Evolutionary conservation across 1,140 invertebrate species (phyloP).

Genomic region (Drosophila grimshawi): DNA sequence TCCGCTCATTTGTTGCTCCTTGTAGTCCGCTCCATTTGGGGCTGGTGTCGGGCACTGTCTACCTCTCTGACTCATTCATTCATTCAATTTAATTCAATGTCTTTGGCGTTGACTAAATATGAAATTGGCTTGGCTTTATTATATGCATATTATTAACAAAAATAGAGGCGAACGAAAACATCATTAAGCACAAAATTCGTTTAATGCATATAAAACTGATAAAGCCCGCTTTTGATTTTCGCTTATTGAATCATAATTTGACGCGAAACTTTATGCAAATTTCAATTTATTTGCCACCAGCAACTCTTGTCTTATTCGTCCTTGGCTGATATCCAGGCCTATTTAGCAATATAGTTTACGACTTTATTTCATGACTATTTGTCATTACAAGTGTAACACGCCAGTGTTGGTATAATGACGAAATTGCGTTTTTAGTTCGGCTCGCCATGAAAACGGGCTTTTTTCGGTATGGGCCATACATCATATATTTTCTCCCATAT

Average conservation of each 20-base stretch:
- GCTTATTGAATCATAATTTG: constrained; percentile 74
- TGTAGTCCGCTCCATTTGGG: constrained; percentile 8
- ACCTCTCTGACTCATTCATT: constrained; percentile 54
- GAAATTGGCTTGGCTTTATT: constrained; percentile 74
- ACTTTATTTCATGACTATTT: constrained; percentile 79
- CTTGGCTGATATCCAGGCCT: constrained; percentile 20
- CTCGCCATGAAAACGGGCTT: constrained; percentile 16
- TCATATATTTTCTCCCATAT: constrained; percentile 68
- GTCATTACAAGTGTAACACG: constrained; percentile 77
- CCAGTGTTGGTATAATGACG: constrained; percentile 72
- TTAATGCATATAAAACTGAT: constrained; percentile 36
- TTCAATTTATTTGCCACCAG: constrained; percentile 64
- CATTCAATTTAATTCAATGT: constrained; percentile 25
- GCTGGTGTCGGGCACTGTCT: constrained; percentile 21
- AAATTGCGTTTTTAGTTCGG: constrained; percentile 71
- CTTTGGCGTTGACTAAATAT: constrained; percentile 77
- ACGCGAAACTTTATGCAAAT: constrained; percentile 64
- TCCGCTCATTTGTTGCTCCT: background rate
- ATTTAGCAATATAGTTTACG: constrained; percentile 60
- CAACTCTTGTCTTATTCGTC: constrained; percentile 20
- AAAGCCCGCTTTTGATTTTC: constrained; percentile 36
- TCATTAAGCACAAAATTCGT: constrained; percentile 29
- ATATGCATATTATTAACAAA: constrained; percentile 76
- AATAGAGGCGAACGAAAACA: constrained; percentile 57
- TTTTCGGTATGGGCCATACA: constrained; percentile 50